Percentiles rank a stretch among this genome's conserved stretches.
Conservation (phyloP, 2,888 invertebrate species). For the Pherbina coryleti region DNA sequence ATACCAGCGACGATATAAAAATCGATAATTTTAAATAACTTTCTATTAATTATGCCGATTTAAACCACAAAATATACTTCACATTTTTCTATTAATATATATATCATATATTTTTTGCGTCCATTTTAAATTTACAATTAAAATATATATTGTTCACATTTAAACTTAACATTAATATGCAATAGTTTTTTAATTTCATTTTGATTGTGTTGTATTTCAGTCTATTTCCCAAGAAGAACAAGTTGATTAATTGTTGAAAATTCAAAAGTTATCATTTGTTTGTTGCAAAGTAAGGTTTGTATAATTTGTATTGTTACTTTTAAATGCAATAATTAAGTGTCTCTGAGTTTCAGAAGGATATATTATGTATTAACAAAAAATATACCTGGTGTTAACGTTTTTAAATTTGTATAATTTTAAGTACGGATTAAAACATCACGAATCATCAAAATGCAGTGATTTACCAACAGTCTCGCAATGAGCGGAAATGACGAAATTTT, state of each 20-base stretch:
- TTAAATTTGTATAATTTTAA: background rate
- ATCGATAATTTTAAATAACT: too few relatives aligned
- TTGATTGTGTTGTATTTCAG: conserved; percentile 47
- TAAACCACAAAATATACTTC: too few relatives aligned
- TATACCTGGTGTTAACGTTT: background rate
- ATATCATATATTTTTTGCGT: too few relatives aligned
- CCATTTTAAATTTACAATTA: background rate
- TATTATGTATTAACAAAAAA: background rate
- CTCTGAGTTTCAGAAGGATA: conserved; percentile 28
- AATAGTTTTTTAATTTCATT: conserved; percentile 3
- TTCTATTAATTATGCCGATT: too few relatives aligned
- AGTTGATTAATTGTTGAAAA: background rate
- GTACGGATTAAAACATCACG: background rate
- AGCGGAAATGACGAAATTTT: background rate
- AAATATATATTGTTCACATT: conserved; percentile 11
- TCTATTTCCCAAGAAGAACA: conserved; percentile 53
- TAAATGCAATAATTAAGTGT: conserved; percentile 59
- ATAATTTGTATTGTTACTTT: conserved; percentile 33
- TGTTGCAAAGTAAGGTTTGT: background rate
- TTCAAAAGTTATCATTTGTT: background rate
- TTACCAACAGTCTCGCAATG: background rate
- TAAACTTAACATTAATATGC: conserved; percentile 15
- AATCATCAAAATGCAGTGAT: conserved; percentile 11
- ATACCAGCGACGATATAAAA: too few relatives aligned
- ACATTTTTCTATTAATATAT: too few relatives aligned